A percentile compares a stretch with the other conserved stretches of the same genome.
phyloP scores from a whole-genome alignment of 2,888 invertebrate genomes.

The Drosophila formosana region DNA sequence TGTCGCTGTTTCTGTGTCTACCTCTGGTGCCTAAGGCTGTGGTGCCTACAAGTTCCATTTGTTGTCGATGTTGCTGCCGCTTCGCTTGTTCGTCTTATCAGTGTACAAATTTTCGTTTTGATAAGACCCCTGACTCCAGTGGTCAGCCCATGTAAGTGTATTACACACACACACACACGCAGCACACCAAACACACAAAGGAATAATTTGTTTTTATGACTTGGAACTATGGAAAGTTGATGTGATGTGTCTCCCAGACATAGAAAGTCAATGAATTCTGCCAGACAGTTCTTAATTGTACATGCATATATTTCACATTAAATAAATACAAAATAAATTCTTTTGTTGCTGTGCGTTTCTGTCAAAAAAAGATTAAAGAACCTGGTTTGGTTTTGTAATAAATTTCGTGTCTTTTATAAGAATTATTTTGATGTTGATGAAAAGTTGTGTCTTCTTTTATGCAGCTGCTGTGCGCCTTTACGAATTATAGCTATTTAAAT shows the following conservation, averaged over 20 bases:
- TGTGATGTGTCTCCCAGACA: slow-evolving; percentile 16
- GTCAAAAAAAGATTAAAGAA: slow-evolving; percentile 5
- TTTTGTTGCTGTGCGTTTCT: slow-evolving; percentile 13
- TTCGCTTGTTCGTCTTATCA: slow-evolving; percentile 65
- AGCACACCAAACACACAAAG: neutral
- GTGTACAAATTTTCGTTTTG: slow-evolving; percentile 77
- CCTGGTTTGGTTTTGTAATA: slow-evolving; percentile 8
- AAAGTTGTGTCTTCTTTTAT: slow-evolving; percentile 5
- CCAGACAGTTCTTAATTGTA: slow-evolving; percentile 7
- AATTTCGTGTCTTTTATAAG: slow-evolving; percentile 2
- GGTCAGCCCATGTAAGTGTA: slow-evolving; percentile 56
- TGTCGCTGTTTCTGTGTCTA: neutral
- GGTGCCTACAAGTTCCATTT: slow-evolving; percentile 16
- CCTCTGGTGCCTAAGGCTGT: slow-evolving; percentile 1
- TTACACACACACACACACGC: slow-evolving; percentile 25
- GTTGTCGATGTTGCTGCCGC: slow-evolving; percentile 34
- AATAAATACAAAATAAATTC: slow-evolving; percentile 18
- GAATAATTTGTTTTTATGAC: slow-evolving; percentile 49
- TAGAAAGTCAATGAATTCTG: slow-evolving; percentile 15
- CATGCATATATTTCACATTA: slow-evolving; percentile 3
- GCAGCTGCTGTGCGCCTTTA: neutral
- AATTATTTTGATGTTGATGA: slow-evolving; percentile 8
- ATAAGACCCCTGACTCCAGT: slow-evolving; percentile 54
- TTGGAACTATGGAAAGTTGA: slow-evolving; percentile 24
- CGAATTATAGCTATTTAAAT: slow-evolving; percentile 12